Evolutionary conservation across 2,113 vertebrate genomes (phyloP).

Genomic region (Chaetodon auriga): DNA sequence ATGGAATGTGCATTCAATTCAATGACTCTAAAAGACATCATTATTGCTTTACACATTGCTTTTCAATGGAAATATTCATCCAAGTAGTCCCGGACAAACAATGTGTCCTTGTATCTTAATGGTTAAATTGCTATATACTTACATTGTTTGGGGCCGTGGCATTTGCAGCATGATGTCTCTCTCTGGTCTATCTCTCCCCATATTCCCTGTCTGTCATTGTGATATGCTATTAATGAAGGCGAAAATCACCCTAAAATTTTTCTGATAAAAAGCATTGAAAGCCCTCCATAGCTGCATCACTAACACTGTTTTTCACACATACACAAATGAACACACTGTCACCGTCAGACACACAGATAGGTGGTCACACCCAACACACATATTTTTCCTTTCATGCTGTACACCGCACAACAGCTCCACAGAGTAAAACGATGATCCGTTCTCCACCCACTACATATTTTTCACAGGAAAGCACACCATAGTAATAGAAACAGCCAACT

Average conservation of each 20-base stretch:
- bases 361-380: neutral
- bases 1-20: neutral
- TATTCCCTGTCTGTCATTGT: neutral
- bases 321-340: conserved; percentile 36
- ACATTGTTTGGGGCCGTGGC: neutral
- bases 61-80: neutral
- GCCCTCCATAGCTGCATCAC: conserved; percentile 2
- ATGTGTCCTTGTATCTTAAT: neutral
- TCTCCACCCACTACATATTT: conserved; percentile 67
- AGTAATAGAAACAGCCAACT: conserved; percentile 71
- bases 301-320: neutral
- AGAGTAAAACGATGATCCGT: conserved; percentile 60
- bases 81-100: neutral
- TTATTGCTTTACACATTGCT: neutral
- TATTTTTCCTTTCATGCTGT: conserved; percentile 45
- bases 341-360: conserved; percentile 23
- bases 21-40: neutral
- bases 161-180: neutral
- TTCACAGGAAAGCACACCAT: conserved; percentile 64
- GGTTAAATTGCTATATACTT: neutral
- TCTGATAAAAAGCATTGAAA: neutral
- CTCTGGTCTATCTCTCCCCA: neutral
- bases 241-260: neutral
- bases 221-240: neutral
- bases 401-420: conserved; percentile 30